phyloP scores from a whole-genome alignment of 2,888 invertebrate species.

The Athrips mouffetella region DNA sequence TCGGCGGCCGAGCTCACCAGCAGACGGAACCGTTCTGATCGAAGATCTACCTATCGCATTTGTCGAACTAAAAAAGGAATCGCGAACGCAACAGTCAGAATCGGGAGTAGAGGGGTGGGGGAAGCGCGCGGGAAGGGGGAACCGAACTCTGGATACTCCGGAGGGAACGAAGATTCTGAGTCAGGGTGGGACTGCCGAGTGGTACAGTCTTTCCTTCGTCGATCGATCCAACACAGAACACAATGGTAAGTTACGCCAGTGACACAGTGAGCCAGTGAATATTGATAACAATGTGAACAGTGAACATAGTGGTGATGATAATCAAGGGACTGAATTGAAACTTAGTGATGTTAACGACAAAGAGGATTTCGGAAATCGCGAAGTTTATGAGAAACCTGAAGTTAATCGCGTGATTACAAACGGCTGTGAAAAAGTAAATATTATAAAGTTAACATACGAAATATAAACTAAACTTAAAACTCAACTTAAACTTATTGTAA shows the following conservation, averaged over 20 bases:
- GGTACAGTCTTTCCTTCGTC: conserved; percentile 74
- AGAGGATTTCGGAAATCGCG: not conserved
- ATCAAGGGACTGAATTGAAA: not conserved
- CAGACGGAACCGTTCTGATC: conserved; percentile 51
- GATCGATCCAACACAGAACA: conserved; percentile 66
- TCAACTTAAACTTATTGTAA: too few relatives aligned
- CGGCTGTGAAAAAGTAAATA: not conserved
- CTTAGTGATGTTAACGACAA: not conserved
- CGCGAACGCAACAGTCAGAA: conserved; percentile 34
- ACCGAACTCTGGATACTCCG: conserved; percentile 45
- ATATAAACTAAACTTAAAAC: too few relatives aligned
- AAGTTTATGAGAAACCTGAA: not conserved
- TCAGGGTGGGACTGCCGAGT: conserved; percentile 75
- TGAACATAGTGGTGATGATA: conserved; percentile 30
- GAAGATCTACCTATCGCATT: conserved; percentile 49
- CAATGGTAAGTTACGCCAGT: conserved; percentile 70
- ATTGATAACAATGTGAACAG: conserved; percentile 25
- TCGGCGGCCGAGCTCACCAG: conserved; percentile 35
- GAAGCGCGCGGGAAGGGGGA: conserved; percentile 37
- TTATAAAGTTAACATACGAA: too few relatives aligned
- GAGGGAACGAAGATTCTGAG: conserved; percentile 60
- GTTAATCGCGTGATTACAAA: not conserved
- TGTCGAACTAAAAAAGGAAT: conserved; percentile 75
- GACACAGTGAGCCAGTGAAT: conserved; percentile 36
- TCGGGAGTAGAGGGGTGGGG: conserved; percentile 26